phyloP scores from a whole-genome alignment of 2,888 invertebrate genomes.

The Sarcophaga caerulescens region DNA sequence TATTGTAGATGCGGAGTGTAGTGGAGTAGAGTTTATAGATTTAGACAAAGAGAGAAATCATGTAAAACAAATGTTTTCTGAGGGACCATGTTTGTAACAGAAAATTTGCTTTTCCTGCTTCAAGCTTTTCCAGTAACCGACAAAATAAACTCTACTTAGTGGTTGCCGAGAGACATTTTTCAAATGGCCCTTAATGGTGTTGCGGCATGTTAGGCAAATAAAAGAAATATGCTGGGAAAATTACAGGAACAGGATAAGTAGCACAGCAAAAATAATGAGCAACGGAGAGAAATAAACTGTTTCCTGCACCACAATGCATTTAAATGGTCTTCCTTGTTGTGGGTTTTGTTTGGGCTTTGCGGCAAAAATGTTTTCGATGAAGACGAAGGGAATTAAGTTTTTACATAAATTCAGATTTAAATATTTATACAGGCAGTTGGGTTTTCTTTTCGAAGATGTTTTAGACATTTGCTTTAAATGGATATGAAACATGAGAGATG shows the following conservation, averaged over 20 bases:
- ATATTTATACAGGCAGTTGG: too few species aligned
- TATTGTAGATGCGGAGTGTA: too few species aligned
- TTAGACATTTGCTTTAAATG: too few species aligned
- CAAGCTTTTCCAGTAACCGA: neutral
- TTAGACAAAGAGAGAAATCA: neutral
- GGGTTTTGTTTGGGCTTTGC: too few species aligned
- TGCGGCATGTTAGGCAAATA: neutral
- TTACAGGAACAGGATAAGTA: neutral
- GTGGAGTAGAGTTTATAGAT: neutral
- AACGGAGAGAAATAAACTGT: neutral
- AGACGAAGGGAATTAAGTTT: too few species aligned
- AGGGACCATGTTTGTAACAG: neutral
- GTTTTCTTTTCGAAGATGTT: too few species aligned
- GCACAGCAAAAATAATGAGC: neutral
- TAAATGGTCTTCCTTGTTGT: neutral
- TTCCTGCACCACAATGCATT: neutral
- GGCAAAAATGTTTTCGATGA: too few species aligned
- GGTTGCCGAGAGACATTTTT: neutral
- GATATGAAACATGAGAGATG: too few species aligned
- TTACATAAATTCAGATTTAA: too few species aligned
- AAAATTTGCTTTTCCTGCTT: neutral
- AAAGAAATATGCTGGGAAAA: neutral
- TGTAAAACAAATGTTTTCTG: neutral
- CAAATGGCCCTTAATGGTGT: constrained; percentile 30
- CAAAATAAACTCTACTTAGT: neutral